Evolutionary conservation across 2,888 invertebrate genomes (phyloP), one percentile per base, ranked within the genome.

Genomic region (Dolomedes plantarius): DNA sequence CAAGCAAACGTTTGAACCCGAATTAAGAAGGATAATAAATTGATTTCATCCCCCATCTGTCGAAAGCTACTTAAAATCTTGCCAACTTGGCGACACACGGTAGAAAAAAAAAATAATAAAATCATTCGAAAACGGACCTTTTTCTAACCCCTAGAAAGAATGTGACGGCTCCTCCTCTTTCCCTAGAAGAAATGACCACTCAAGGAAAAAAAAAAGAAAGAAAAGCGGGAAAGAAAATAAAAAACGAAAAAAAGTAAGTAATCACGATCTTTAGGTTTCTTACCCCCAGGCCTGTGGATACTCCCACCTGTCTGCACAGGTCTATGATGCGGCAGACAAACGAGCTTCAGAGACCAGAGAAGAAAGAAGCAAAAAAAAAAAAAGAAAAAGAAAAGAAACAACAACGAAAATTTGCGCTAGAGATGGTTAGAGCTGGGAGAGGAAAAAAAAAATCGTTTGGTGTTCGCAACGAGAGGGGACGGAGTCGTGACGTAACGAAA

Each of bases 161-260:
- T 83, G 83, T 77, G 83, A 76, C 82, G 76, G 56, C 83, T 83
- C 83, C 83, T 77, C 83, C 83, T 71, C 74, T 73, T 82, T 69
- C 76, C 76, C 73, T n/a, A 64, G 76, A 83, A 77, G 77, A 83
- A 83, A 83, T 77, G 77, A 83, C 83, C 83, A 77, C 71, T 27
- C 50, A 67, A 46, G 36, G n/a, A 11, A 23, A 31, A 50, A 32
- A 67, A 23, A 28, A 46, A 67, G 73, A 50, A 65, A 36, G 23
- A 32, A 28, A 31, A 46, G 67, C 65, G 64, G 67, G 29, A 19
- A n/a, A 31, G 36, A 41, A 67, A 23, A 16, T 28, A 27, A 31
- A 46, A 72, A 65, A 31, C 16, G 36, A 56, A 27, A 11, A 31
- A 29, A 62, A 69, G 32, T 77, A 83, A 72, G 83, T 77, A 83